Base-by-base conservation (phyloP, 2,113 vertebrate species). In the Pteronura brasiliensis region DNA sequence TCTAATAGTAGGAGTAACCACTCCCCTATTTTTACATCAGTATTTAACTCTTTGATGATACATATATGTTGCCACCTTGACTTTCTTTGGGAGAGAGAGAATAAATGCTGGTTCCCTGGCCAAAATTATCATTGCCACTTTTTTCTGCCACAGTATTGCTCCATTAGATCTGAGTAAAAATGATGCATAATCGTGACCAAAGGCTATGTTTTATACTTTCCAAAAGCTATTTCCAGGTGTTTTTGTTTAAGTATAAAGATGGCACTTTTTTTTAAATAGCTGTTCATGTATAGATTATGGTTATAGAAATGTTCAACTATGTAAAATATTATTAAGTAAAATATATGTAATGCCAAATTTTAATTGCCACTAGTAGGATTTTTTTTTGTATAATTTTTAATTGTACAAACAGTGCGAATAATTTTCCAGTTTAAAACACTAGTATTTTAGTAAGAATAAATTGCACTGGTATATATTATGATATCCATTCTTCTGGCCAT, bases 191-290 rank as follows among this genome's bases (percentile, higher is more conserved):
- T 52, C 57, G 0, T 92, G 39, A 36, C 61, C 61, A 69, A 94
- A 93, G 44, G 9, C 52, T 93, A 3, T 77, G 12, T 67, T 91
- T 97, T 86, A 63, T 91, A 83, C 63, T 96, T 96, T 89, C 81
- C 21, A 93, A 1, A 90, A 85, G 77, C 34, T 93, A 80, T 72
- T 88, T 95, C 93, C 36, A 93, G 57, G 18, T 96, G 44, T 63
- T 95, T 97, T 79, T 97, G 44, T 77, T 96, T 93, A 92, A 94
- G 57, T 92, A 74, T 21, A 79, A 90, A 96, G 31, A 89, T 86
- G 14, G 13, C 63, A 55, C 77, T 47, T 44, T 92, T 82, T 90
- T 13, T 17, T 12, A 65, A 55, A 23, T 12, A 90, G 20, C 88
- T 85, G 7, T 81, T 95, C 93, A 11, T 14, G 20, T 52, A 31